These are phyloP conservation scores for Oceanodroma tethys DNA, from an alignment of 2,113 vertebrate genomes.

Conservation along the genomic window DNA sequence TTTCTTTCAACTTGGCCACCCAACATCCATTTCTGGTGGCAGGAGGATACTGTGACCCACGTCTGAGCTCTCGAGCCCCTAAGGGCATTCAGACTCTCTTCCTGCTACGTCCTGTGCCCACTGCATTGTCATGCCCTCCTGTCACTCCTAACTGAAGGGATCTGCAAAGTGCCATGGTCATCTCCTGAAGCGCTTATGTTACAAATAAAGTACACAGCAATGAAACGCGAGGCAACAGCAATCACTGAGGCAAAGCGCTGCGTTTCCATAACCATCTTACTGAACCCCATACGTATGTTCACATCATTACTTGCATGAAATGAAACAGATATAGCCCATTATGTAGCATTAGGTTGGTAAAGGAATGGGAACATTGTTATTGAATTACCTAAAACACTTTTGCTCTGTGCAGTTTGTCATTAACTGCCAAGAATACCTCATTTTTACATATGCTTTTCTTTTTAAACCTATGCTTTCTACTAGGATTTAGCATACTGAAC, in stretches of 20 bases:
- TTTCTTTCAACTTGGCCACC: background rate
- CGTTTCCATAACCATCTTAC: background rate
- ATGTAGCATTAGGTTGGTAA: background rate
- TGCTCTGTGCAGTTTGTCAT: background rate
- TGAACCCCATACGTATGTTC: background rate
- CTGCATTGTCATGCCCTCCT: background rate
- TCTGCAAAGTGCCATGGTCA: background rate
- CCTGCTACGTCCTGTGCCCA: background rate
- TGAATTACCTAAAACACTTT: background rate
- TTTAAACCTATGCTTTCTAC: background rate
- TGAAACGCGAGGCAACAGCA: background rate
- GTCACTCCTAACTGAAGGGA: background rate
- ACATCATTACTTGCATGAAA: background rate
- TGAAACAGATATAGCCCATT: background rate
- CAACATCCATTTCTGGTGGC: background rate
- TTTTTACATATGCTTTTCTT: background rate
- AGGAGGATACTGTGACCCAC: background rate
- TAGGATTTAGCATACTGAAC: background rate
- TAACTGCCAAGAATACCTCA: background rate
- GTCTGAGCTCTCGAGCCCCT: background rate
- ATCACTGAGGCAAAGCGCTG: fast-evolving
- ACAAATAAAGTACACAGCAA: background rate
- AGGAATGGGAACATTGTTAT: background rate
- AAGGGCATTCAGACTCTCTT: background rate
- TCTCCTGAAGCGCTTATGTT: background rate